Evolutionary conservation across 2,797 vertebrate genomes (phyloP), one percentile per base, ranked within the genome.

Genomic region (Knipowitschia caucasica): DNA sequence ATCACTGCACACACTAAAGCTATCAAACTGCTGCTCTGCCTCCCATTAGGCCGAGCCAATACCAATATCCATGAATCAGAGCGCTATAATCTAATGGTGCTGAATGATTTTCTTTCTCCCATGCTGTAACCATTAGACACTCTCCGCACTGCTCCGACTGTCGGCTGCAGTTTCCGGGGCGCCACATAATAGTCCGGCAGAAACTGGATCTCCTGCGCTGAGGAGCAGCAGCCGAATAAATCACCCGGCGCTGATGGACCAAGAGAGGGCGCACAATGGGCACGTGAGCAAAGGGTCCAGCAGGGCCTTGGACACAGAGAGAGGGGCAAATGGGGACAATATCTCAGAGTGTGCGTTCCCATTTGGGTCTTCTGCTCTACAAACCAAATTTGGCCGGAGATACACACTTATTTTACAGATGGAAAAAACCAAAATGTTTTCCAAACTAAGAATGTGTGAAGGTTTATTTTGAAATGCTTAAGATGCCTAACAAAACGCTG

Each of bases 71-170:
- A 88, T 89, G 86, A 91, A 89, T 90, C 88, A 88, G 78, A 81
- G 82, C 40, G 86, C 85, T 77, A 82, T 89, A 91, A 91, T 87
- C 86, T 86, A 90, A 91, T 89, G 88, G 86, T 68, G 69, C 50
- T 63, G 71, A 91, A 88, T 86, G 88, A 89, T 90, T 90, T 88
- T 82, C 72, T 71, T 77, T 64, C 76, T 79, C 71, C 64, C 60
- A 34, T 44, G 74, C 83, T 92, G 90, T 88, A 91, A 91, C 91
- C 90, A 91, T 91, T 91, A 91, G 89, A 89, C 76, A 77, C 56
- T 62, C 23, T 69, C 73, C 65, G 63, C 59, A 72, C 67, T 78
- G 69, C 43, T 71, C 63, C 34, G 43, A 26, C n/a, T 62, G 80
- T 76, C 56, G 58, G 78, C 84, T 82, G 86, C 82, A 77, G 85